These are phyloP conservation scores for Acanthiza pusilla DNA, from an alignment of 2,797 vertebrate species.

Conservation along the genomic window DNA sequence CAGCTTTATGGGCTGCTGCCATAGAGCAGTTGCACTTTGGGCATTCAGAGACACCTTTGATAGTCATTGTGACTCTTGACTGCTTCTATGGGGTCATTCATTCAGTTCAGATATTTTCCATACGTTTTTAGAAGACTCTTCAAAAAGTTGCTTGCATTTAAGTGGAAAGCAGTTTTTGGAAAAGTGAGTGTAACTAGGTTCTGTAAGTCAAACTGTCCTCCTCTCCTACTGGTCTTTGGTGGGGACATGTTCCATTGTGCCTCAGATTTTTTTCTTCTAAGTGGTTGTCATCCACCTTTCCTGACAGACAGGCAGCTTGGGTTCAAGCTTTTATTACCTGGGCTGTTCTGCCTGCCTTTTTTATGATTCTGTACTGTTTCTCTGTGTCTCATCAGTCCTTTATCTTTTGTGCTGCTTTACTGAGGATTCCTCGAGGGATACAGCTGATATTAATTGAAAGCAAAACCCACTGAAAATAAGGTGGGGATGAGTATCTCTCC, in stretches of 20 bases:
- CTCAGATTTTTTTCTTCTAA: not conserved
- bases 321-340: not conserved
- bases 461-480: not conserved
- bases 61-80: not conserved
- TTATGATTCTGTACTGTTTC: not conserved
- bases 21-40: not conserved
- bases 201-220: not conserved
- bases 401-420: not conserved
- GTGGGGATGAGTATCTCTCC: not conserved
- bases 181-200: not conserved
- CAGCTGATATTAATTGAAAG: not conserved
- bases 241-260: not conserved
- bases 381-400: not conserved
- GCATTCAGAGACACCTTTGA: not conserved
- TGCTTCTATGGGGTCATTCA: not conserved
- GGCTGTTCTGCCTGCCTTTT: not conserved
- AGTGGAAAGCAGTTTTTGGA: not conserved
- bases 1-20: not conserved
- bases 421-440: not conserved
- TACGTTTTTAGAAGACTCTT: not conserved
- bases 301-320: not conserved
- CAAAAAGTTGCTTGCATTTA: not conserved
- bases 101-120: not conserved
- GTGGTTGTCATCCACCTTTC: not conserved
- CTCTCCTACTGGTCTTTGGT: not conserved